Evolutionary conservation across 2,113 vertebrate genomes (phyloP).

Genomic region (Zosterops pallidus): DNA sequence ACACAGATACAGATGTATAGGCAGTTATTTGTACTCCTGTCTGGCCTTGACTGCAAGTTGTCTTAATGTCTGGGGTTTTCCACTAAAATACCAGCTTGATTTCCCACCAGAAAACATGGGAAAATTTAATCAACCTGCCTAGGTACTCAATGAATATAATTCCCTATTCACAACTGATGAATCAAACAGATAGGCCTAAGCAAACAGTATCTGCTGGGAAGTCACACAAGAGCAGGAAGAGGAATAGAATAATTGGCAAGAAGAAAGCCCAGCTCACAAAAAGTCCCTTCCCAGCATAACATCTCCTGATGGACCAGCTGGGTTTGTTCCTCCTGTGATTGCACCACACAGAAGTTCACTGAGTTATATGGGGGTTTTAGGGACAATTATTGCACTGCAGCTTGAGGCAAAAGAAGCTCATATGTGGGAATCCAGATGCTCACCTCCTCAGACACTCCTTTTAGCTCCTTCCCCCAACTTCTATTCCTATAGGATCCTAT

Average conservation of each 20-base stretch:
- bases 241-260: background rate
- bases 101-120: constrained; percentile 48
- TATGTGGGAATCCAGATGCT: background rate
- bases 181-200: constrained; percentile 38
- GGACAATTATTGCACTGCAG: background rate
- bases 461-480: background rate
- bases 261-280: background rate
- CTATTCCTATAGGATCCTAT: background rate
- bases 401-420: background rate
- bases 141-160: background rate
- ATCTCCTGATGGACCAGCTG: background rate
- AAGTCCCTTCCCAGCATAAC: background rate
- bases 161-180: constrained; percentile 35
- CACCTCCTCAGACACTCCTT: background rate
- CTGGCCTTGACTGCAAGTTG: background rate
- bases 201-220: background rate
- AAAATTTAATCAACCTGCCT: constrained; percentile 63
- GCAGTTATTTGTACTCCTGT: background rate
- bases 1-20: background rate
- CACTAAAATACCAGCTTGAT: constrained; percentile 50
- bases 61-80: constrained; percentile 19
- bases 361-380: background rate
- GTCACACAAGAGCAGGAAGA: background rate
- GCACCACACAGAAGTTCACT: background rate
- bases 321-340: background rate